Conservation (phyloP, 2,888 invertebrate species). For the Folsomia candida region DNA sequence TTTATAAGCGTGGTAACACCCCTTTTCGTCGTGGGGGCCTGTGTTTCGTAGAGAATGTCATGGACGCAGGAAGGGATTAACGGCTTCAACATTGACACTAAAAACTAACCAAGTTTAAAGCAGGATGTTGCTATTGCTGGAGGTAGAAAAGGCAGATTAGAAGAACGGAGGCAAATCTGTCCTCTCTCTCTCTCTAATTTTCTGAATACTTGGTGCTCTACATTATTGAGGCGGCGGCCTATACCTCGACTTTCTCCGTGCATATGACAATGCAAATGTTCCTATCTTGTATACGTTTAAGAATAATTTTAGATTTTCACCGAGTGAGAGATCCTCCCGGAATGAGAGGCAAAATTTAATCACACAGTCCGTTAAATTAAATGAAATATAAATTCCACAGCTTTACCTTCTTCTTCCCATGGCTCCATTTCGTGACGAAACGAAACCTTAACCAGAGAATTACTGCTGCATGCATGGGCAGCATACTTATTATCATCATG, state of each 20-base stretch:
- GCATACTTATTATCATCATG: no score
- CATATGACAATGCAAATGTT: background rate
- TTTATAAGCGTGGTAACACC: no score
- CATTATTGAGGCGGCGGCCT: no score
- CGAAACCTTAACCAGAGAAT: no score
- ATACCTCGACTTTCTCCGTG: no score
- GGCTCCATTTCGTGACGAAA: no score
- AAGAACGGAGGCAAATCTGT: background rate
- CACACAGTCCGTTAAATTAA: constrained; percentile 1
- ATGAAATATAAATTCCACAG: constrained; percentile 1
- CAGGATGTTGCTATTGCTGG: no score
- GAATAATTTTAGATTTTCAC: background rate
- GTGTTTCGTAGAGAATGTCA: no score
- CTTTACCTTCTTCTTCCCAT: background rate
- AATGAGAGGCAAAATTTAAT: background rate
- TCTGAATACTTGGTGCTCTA: background rate
- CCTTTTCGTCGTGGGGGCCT: no score
- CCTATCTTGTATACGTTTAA: background rate
- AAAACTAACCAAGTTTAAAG: background rate
- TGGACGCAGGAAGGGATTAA: background rate
- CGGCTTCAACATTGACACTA: background rate
- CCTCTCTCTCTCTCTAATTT: background rate
- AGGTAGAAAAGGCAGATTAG: background rate
- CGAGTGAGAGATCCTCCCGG: background rate
- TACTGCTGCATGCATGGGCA: no score